Percentiles rank a stretch among this genome's conserved stretches.
Evolutionary conservation across 2,797 vertebrate species (phyloP).

Genomic region (Micromesistius poutassou): DNA sequence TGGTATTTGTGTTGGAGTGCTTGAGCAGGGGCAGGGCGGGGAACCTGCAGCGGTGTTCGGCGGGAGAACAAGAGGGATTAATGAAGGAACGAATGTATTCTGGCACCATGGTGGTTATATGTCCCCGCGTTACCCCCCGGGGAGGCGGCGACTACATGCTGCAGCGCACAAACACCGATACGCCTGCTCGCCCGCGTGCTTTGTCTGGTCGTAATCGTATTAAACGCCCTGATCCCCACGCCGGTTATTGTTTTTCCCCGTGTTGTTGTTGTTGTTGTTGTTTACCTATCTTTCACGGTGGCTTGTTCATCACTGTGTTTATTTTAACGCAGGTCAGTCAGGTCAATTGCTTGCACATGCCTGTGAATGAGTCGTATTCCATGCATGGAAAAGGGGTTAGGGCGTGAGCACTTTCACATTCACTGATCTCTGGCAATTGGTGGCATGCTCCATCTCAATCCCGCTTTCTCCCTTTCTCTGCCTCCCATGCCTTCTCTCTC

Average conservation of each 20-base stretch:
- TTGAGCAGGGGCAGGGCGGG: slow-evolving; percentile 39
- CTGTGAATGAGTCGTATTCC: neutral
- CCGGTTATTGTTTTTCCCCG: neutral
- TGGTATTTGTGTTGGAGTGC: slow-evolving; percentile 67
- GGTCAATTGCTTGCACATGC: neutral
- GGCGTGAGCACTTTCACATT: neutral
- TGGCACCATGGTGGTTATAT: no score
- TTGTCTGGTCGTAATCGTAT: neutral
- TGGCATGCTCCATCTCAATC: no score
- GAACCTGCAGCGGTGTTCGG: slow-evolving; percentile 25
- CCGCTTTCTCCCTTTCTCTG: no score
- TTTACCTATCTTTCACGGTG: neutral
- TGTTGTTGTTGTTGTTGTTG: neutral
- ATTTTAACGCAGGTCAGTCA: neutral
- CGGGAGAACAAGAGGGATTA: no score
- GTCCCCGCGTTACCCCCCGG: neutral
- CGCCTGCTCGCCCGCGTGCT: neutral
- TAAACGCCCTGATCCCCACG: neutral
- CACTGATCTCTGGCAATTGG: neutral
- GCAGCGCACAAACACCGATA: neutral
- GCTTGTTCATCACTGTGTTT: neutral
- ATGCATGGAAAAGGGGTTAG: neutral
- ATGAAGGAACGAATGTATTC: no score
- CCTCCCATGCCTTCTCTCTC: no score
- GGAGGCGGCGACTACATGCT: neutral